phyloP scores from a whole-genome alignment of 2,113 vertebrate species.

The Dermatemys mawii region DNA sequence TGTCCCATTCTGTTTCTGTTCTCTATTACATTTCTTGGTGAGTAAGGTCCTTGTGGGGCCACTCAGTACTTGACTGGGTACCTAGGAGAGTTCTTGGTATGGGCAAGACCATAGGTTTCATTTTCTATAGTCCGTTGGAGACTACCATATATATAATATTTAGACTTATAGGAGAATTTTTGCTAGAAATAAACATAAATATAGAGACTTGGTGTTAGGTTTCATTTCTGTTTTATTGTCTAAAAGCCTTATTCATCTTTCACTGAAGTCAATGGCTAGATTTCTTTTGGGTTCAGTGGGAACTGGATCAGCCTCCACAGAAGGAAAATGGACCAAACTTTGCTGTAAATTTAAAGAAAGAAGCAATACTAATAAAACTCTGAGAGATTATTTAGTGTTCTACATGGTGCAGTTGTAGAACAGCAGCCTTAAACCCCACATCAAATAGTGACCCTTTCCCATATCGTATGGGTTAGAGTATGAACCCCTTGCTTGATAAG shows the following conservation, averaged over 20 bases:
- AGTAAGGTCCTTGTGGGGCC: not conserved
- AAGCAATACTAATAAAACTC: not conserved
- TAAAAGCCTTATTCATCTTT: not conserved
- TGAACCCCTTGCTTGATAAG: not conserved
- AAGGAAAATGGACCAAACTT: not conserved
- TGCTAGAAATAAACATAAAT: not conserved
- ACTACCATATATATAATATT: not conserved
- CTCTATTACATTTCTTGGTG: not conserved
- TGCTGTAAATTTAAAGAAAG: not conserved
- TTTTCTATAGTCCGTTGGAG: not conserved
- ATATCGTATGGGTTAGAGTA: not conserved
- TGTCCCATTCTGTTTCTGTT: not conserved
- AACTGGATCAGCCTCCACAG: not conserved
- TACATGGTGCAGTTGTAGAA: rapidly evolving
- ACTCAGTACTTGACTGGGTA: not conserved
- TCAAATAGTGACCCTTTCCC: not conserved
- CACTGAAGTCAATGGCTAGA: not conserved
- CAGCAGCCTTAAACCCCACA: not conserved
- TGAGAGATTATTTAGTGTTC: not conserved
- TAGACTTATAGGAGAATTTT: not conserved
- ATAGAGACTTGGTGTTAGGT: not conserved
- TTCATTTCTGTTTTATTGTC: not conserved
- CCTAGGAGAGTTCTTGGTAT: not conserved
- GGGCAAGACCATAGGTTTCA: not conserved
- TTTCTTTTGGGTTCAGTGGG: not conserved